Conservation (phyloP, 2,113 vertebrate genomes). For the human region GRCh38 chr17:78821001-78821500, state of each 20-base stretch:
- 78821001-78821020: conserved; percentile 95
- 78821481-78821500: no score
- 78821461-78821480: no score
- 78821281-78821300: not conserved
- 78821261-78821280: not conserved
- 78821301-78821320: not conserved
- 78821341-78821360: fast-evolving
- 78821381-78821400: no score
- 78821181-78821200: not conserved
- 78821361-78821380: not conserved
- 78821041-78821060: conserved; percentile 94
- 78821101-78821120: fast-evolving
- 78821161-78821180: not conserved
- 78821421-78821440: no score
- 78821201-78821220: fast-evolving
- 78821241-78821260: fast-evolving
- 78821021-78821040: conserved; percentile 96
- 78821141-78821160: not conserved
- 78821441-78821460: no score
- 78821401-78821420: no score
- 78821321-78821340: not conserved
- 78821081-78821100: fast-evolving
- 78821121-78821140: not conserved
- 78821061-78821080: conserved; percentile 83
- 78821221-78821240: fast-evolving